Evolutionary conservation across 2,797 vertebrate genomes (phyloP), one percentile per base, ranked within the genome.

Genomic region (Schizothorax lantsangensis): DNA sequence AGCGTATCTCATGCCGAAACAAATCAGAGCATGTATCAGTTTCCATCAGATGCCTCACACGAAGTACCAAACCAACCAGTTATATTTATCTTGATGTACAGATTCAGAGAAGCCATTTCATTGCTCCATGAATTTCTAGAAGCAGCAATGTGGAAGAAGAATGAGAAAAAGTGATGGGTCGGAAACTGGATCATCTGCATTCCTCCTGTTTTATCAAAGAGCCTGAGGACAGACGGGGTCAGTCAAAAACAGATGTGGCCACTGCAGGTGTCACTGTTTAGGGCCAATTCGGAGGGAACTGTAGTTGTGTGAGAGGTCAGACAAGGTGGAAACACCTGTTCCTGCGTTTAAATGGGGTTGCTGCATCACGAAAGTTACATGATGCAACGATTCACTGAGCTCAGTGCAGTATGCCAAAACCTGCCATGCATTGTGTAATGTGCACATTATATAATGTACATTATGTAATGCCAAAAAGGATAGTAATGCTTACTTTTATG

Each of bases 111-210:
- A 78, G 74, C 38, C 33, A 2, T 85, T 49, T n/a, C 14, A 40
- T 12, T 33, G 49, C 52, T 40, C 0, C 6, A 1, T 71, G 4
- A 33, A 40, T 68, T 73, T 40, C 38, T 21, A 52, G 54, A 66
- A 17, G 21, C 68, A 83, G 36, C n/a, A 40, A 26, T 38, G 79
- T 86, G 49, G 62, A 26, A 47, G 64, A 73, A 74, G 30, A 74
- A n/a, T 66, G 2, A 81, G 66, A 49, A 79, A 87, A 87, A 72
- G 47, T 23, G 81, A 90, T 87, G 79, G 40, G 10, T 36, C 19
- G 6, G 84, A 87, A 92, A 91, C 90, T 79, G 86, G 92, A 90
- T 88, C 49, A 47, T 89, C 89, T 66, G 52, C 89, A 92, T 92
- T 91, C 90, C 88, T 87, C 10, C 15, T 54, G 47, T 82, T 88